Evolutionary conservation across 92 coral and sea anemone species (phyloP), one percentile per base, ranked within the genome.

Genomic region (Phymanthus crucifer): DNA sequence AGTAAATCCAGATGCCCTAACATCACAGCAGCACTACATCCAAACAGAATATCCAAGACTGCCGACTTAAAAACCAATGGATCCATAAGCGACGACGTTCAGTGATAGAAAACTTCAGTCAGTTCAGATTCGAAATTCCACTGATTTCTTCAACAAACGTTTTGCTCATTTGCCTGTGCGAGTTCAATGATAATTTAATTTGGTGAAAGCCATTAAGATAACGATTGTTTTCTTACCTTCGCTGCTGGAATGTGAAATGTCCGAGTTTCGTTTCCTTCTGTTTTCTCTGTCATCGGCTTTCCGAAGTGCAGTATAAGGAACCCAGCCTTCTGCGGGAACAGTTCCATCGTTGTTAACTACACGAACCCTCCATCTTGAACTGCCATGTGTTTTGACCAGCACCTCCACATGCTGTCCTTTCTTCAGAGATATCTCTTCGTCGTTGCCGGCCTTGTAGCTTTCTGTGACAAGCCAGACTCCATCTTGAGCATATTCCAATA

Each of bases 361-460:
- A 17, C 99, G 94, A 26, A 96, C 94, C 72, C 93, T 85, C 98
- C 98, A 93, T 52, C 98, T 90, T 40, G 92, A 83, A 27, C 98
- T 96, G 50, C 97, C 93, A 77, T 91, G 93, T 0, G 97, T 94
- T 67, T 87, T 90, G 40, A 93, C 99, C 73, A 96, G 92, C 8
- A 96, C 94, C 54, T 96, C 99, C 1, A 96, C 99, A 24, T 88
- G 84, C 64, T 96, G 99, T 26, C 98, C 99, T 67, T 96, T 96
- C 93, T 88, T 93, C 9, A 96, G 78, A 4, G 98, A 96, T n/a
- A 96, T 85, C 78, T 96, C 99, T 79, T 96, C 99, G 64, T 96
- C 98, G 78, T 85, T 90, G 2, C 88, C 58, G 8, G 96, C 98
- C 47, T 85, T 90, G 89, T 89, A 96, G 88, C 86, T 93, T 70